Base-by-base conservation (phyloP, 2,888 invertebrate species). In the Scrobipalpa atriplicella region DNA sequence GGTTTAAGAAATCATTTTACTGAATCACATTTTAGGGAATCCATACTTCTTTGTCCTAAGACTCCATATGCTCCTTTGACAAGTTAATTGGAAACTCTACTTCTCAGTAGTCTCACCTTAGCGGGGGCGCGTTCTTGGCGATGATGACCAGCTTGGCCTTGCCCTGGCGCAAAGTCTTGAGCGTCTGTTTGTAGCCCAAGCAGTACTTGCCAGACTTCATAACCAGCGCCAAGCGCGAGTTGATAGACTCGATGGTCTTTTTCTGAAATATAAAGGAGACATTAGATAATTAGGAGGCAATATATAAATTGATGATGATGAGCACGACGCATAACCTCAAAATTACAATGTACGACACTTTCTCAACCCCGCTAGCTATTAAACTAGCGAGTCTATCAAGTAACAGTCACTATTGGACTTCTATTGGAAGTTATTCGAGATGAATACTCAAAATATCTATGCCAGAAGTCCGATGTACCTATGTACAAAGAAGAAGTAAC, bases 81-180 rank as follows among this genome's bases (percentile, higher is more conserved):
- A 66, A 71, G 69, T 71, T 66, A 75, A 76, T 75, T 85, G 90
- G 93, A 93, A 94, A 94, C 93, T 89, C 95, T 95, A 95, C 95
- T 95, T 96, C 95, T 95, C 94, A 94, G 95, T 93, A 94, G 87
- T 94, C 95, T 96, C 95, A 98, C 98, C 98, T 98, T 91, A 99
- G 95, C 61, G 99, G 98, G 74, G 99, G 99, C 36, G 99, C 99
- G 90, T 99, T 99, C 94, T 98, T 99, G 80, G 99, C 98, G 80
- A 99, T 99, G 90, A 99, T 98, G 83, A 99, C 98, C 84, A 99
- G 94, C 92, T 99, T 99, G n/a, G 99, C 99, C 94, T 99, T 99
- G 82, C 99, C 99, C 90, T 98, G 98, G 51, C 99, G 95, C 62
- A 99, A 94, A 2, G 99, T 98, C 93, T 99, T 99, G 79, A 99